Evolutionary conservation across 2,888 invertebrate genomes (phyloP), one percentile per base, ranked within the genome.

Genomic region (Troides helena): DNA sequence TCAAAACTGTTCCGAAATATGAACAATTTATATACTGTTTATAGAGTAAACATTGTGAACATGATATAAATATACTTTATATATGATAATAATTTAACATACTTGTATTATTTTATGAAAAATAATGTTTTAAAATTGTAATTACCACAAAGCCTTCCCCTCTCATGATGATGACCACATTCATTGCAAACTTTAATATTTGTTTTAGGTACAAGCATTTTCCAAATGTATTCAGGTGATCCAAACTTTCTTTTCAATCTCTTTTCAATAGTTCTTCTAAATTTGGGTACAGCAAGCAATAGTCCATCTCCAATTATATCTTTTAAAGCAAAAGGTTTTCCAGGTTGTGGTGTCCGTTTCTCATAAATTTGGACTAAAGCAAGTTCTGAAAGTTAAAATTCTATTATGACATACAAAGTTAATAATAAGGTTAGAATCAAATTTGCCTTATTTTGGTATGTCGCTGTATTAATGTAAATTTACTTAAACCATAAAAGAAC

Each of bases 111-210:
- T 30, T 30, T 30, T 5, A 30, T 30, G 30, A n/a, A 18, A n/a
- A 50, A 14, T 7, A 53, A 5, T 53, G 6, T 53, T 18, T 5
- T 14, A 58, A 58, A 25, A 23, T 1, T 39, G 21, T 21, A 56
- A 93, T 94, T 94, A 98, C 98, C 95, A 87, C 99, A 99, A 62
- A 99, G 90, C 63, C 95, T 93, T 62, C 96, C 95, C 69, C 94
- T 92, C 89, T 98, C 96, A 85, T 97, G 95, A 87, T 96, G 94
- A 84, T 97, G 95, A 0, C 99, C 99, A 89, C 99, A 99, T 62
- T 94, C 94, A 73, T 94, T 91, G 80, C 99, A 99, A 0, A 94
- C 94, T 73, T 95, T 89, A 46, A 99, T 90, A 85, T 96, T 95
- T 5, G 90, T 95, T 83, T 96, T 97, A 0, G 96, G 95, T 36